phyloP scores from a whole-genome alignment of 1,140 invertebrate genomes.

The Procambarus virginalis region DNA sequence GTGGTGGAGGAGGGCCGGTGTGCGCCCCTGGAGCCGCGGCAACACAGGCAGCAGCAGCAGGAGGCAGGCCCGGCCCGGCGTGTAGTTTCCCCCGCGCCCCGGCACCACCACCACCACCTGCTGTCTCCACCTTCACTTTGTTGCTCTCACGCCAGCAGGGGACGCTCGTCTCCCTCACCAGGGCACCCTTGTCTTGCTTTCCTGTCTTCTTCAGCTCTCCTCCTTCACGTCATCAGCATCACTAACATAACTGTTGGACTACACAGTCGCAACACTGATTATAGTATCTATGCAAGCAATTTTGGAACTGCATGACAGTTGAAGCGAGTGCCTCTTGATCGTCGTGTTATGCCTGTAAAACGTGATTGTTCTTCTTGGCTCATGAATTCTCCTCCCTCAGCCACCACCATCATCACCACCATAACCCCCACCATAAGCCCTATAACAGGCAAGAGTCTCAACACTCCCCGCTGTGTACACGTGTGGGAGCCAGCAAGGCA shows the following conservation, averaged over 20 bases:
- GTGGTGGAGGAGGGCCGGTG: neutral
- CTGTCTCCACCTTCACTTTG: slow-evolving; percentile 63
- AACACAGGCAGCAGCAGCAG: slow-evolving; percentile 50
- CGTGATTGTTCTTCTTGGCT: slow-evolving; percentile 53
- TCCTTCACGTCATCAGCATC: slow-evolving; percentile 37
- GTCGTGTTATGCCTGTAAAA: slow-evolving; percentile 60
- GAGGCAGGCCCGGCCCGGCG: slow-evolving; percentile 28
- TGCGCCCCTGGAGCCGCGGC: slow-evolving; percentile 19
- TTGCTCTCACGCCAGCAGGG: slow-evolving; percentile 43
- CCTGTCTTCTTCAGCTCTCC: slow-evolving; percentile 24
- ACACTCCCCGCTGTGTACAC: neutral
- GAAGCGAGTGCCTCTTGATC: slow-evolving; percentile 50
- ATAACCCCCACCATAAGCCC: neutral
- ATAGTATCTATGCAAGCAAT: slow-evolving; percentile 55
- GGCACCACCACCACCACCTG: slow-evolving; percentile 53
- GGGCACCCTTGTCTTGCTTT: slow-evolving; percentile 40
- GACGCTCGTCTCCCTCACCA: slow-evolving; percentile 13
- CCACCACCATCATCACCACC: slow-evolving; percentile 9
- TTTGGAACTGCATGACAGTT: slow-evolving; percentile 39
- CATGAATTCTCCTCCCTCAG: slow-evolving; percentile 12
- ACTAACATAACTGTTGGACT: slow-evolving; percentile 15
- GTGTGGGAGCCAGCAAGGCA: neutral
- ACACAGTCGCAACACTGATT: slow-evolving; percentile 13
- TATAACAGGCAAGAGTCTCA: neutral
- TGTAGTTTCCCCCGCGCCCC: slow-evolving; percentile 58